Conservation (phyloP, 2,113 vertebrate genomes). For the Xyliphius kryptos region DNA sequence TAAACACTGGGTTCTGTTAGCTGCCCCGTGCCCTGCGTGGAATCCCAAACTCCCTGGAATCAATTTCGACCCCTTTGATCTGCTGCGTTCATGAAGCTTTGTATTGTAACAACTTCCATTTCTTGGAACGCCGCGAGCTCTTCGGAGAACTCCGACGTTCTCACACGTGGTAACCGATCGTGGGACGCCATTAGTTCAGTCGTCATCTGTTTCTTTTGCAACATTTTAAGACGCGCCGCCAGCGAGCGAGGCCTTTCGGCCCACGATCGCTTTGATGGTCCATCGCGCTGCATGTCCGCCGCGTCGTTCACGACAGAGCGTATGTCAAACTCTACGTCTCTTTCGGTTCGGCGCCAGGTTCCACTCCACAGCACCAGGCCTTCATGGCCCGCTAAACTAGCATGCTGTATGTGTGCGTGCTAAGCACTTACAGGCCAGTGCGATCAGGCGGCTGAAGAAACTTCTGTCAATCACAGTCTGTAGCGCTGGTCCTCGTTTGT, state of each 20-base stretch:
- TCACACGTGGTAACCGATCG: neutral
- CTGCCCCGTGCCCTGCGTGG: neutral
- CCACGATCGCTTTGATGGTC: constrained; percentile 14
- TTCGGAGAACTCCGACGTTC: neutral
- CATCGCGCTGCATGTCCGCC: constrained; percentile 20
- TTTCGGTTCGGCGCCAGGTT: constrained; percentile 56
- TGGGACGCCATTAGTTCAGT: neutral
- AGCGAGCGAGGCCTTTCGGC: constrained; percentile 1
- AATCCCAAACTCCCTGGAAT: constrained; percentile 7
- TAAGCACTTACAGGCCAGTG: constrained; percentile 62
- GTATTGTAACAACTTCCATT: neutral
- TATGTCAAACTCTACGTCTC: constrained; percentile 51
- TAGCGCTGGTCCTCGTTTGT: no score
- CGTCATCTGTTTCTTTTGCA: neutral
- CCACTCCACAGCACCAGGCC: constrained; percentile 56
- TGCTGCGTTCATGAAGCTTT: neutral
- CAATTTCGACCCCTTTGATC: constrained; percentile 11
- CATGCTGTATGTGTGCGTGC: constrained; percentile 57
- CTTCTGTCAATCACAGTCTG: no score
- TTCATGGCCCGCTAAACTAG: constrained; percentile 67
- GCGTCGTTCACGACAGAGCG: neutral
- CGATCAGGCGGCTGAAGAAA: no score
- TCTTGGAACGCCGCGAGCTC: neutral
- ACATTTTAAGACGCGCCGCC: constrained; percentile 2
- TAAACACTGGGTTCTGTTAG: no score